These are phyloP conservation scores for Volucella inflata DNA, from an alignment of 2,888 invertebrate genomes.

Conservation along the genomic window DNA sequence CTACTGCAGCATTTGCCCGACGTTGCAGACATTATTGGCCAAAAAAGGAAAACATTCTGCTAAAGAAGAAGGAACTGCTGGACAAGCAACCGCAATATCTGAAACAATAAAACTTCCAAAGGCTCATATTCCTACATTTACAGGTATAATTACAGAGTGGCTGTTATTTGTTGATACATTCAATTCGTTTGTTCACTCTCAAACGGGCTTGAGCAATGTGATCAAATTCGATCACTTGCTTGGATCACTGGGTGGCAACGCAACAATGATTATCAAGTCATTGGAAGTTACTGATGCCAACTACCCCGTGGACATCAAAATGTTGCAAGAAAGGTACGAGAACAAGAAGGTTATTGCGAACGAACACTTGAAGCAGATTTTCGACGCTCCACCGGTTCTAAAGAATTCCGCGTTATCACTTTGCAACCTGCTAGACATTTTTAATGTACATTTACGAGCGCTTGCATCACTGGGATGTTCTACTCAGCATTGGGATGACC, in stretches of 20 bases:
- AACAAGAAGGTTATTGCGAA: conserved; percentile 7
- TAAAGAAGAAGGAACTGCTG: too few relatives aligned
- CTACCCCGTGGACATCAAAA: conserved; percentile 7
- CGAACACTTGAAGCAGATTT: conserved; percentile 11
- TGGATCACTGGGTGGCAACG: not conserved
- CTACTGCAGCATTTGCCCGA: too few relatives aligned
- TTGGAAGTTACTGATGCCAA: conserved; percentile 29
- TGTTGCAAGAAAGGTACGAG: not conserved
- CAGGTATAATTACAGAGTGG: too few relatives aligned
- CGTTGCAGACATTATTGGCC: too few relatives aligned
- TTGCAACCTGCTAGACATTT: not conserved
- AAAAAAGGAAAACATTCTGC: too few relatives aligned
- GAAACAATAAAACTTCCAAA: too few relatives aligned
- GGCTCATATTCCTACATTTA: too few relatives aligned
- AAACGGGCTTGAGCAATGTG: not conserved
- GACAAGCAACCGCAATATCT: too few relatives aligned
- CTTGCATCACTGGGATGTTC: not conserved
- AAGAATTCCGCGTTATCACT: conserved; percentile 8
- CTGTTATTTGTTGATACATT: too few relatives aligned
- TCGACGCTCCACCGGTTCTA: conserved; percentile 5
- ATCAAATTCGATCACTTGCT: conserved; percentile 9
- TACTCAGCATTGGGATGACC: not conserved
- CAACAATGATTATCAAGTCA: not conserved
- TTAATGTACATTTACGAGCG: conserved; percentile 2
- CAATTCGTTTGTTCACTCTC: too few relatives aligned